These are phyloP conservation scores for Darwinula stevensoni DNA, from an alignment of 2,888 invertebrate species.

Conservation along the genomic window DNA sequence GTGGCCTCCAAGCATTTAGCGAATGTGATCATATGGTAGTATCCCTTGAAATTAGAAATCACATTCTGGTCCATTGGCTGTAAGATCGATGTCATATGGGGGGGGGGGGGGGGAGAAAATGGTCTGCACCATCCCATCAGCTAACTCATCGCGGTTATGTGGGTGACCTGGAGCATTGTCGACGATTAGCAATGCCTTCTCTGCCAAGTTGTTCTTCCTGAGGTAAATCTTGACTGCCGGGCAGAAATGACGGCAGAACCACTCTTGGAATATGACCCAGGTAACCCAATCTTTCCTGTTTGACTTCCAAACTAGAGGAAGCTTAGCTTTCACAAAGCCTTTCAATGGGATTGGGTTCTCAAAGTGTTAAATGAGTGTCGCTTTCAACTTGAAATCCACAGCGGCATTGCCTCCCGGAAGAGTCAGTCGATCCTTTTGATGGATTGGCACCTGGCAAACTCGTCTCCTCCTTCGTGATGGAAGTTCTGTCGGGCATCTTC, in stretches of 20 bases:
- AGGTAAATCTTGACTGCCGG: slow-evolving; percentile 12
- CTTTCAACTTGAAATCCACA: neutral
- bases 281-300: slow-evolving; percentile 7
- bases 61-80: slow-evolving; percentile 13
- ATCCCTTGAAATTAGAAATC: slow-evolving; percentile 13
- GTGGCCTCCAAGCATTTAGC: slow-evolving; percentile 12
- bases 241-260: slow-evolving; percentile 9
- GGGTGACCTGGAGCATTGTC: slow-evolving; percentile 12
- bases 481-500: slow-evolving; percentile 1
- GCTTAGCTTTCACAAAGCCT: slow-evolving; percentile 6
- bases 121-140: no score
- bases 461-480: neutral
- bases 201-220: slow-evolving; percentile 11
- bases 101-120: slow-evolving; percentile 7
- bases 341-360: neutral
- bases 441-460: slow-evolving; percentile 3
- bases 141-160: slow-evolving; percentile 8
- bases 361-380: neutral
- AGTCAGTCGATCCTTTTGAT: slow-evolving; percentile 4
- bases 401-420: slow-evolving; percentile 1
- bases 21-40: slow-evolving; percentile 13
- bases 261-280: slow-evolving; percentile 6
- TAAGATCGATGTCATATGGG: slow-evolving; percentile 11
- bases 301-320: slow-evolving; percentile 6
- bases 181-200: slow-evolving; percentile 12